These are phyloP conservation scores for Calameuta pallipes DNA, from an alignment of 2,888 invertebrate species.

Conservation along the genomic window DNA sequence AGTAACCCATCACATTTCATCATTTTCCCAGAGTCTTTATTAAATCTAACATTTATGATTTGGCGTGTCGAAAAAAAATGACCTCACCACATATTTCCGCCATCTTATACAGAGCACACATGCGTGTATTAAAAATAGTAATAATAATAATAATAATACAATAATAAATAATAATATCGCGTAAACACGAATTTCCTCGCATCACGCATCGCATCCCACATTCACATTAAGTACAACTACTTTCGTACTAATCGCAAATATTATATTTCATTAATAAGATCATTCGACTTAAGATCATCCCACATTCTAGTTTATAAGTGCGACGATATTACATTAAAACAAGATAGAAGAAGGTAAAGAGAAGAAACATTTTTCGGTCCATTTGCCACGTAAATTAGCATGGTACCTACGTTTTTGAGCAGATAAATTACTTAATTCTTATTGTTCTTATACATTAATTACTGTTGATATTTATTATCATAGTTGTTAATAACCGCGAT, in stretches of 20 bases:
- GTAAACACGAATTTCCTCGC: slow-evolving; percentile 7
- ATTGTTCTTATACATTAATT: not conserved
- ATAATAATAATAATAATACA: not conserved
- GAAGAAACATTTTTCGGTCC: not conserved
- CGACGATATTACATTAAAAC: slow-evolving; percentile 16
- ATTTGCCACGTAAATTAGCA: not conserved
- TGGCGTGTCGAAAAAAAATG: slow-evolving; percentile 17
- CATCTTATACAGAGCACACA: not conserved
- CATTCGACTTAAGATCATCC: slow-evolving; percentile 45
- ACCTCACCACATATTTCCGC: slow-evolving; percentile 3
- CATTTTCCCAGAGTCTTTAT: not conserved
- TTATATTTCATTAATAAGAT: slow-evolving; percentile 51
- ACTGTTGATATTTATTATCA: not conserved
- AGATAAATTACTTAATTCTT: not conserved
- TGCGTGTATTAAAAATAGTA: not conserved
- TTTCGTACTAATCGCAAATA: slow-evolving; percentile 57
- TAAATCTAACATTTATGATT: slow-evolving; percentile 10
- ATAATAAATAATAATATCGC: not conserved
- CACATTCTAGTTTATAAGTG: slow-evolving; percentile 48
- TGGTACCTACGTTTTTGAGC: not conserved
- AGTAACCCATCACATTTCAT: not conserved
- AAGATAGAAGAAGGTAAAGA: not conserved
- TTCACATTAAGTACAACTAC: slow-evolving; percentile 57
- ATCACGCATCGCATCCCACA: slow-evolving; percentile 14
- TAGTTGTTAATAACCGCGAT: not conserved